phyloP scores from a whole-genome alignment of 2,888 invertebrate species.

The Lissocephala sabroskyi region DNA sequence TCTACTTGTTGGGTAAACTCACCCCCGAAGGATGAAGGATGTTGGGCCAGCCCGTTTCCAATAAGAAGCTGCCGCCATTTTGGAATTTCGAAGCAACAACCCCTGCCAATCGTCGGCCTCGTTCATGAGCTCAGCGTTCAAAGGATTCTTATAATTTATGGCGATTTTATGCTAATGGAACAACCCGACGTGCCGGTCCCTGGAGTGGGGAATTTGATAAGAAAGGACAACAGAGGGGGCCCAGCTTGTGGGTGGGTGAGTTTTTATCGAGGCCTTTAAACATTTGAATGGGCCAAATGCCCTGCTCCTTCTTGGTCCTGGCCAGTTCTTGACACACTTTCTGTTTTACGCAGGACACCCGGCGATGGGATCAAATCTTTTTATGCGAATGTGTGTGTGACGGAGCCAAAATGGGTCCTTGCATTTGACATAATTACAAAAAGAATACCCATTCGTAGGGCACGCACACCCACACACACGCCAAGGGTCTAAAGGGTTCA shows the following conservation, averaged over 20 bases:
- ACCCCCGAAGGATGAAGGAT: slow-evolving; percentile 35
- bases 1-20: slow-evolving; percentile 39
- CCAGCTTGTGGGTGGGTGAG: no score
- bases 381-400: slow-evolving; percentile 15
- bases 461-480: slow-evolving; percentile 20
- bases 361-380: slow-evolving; percentile 44
- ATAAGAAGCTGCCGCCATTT: slow-evolving; percentile 70
- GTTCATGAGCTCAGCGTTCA: no score
- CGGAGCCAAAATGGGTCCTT: slow-evolving; percentile 51
- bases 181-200: no score
- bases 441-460: slow-evolving; percentile 23
- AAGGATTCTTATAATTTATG: slow-evolving; percentile 60
- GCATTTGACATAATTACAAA: slow-evolving; percentile 66
- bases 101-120: slow-evolving; percentile 13
- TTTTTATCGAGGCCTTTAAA: no score
- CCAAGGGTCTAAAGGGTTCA: slow-evolving; percentile 36
- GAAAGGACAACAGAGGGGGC: no score
- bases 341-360: background rate
- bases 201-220: no score
- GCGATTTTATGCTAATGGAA: slow-evolving; percentile 66
- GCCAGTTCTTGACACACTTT: slow-evolving; percentile 8
- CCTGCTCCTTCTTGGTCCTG: background rate
- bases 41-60: slow-evolving; percentile 48
- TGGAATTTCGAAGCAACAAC: slow-evolving; percentile 57
- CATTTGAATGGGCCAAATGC: no score